These are phyloP conservation scores for Gila robusta DNA, from an alignment of 2,797 vertebrate species.

Conservation along the genomic window DNA sequence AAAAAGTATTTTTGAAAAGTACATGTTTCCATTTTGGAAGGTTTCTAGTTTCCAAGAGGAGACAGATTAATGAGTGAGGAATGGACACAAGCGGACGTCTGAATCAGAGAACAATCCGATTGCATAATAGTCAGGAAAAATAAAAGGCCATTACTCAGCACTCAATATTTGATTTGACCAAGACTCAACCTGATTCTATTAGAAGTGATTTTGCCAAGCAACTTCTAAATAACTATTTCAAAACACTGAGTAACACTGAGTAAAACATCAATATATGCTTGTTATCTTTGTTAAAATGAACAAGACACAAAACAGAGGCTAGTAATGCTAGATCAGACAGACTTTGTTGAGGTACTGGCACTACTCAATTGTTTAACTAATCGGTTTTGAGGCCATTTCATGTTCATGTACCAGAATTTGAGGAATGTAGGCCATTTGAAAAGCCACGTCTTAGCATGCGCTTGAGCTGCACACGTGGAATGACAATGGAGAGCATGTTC, in stretches of 20 bases:
- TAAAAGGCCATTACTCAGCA: slow-evolving; percentile 28
- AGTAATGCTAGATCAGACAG: slow-evolving; percentile 78
- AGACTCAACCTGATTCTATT: slow-evolving; percentile 3
- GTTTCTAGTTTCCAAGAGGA: slow-evolving; percentile 62
- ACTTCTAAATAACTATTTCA: neutral
- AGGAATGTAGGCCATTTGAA: slow-evolving; percentile 84
- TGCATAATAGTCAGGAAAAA: slow-evolving; percentile 39
- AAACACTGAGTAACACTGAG: neutral
- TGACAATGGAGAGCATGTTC: slow-evolving; percentile 13
- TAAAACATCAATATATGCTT: neutral
- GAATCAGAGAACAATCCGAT: slow-evolving; percentile 49
- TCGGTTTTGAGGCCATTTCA: slow-evolving; percentile 81
- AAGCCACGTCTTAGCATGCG: slow-evolving; percentile 69
- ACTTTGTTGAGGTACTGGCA: slow-evolving; percentile 75
- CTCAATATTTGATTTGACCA: neutral
- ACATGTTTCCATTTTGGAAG: slow-evolving; percentile 29
- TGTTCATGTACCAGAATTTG: slow-evolving; percentile 82
- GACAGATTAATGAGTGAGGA: slow-evolving; percentile 58
- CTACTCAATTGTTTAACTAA: slow-evolving; percentile 77
- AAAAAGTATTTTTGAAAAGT: slow-evolving; percentile 41
- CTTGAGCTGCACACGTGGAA: slow-evolving; percentile 52
- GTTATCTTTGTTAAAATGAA: neutral
- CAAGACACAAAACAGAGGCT: slow-evolving; percentile 54
- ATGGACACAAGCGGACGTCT: slow-evolving; percentile 30
- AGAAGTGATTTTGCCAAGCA: neutral